These are phyloP conservation scores for Girardinichthys multiradiatus DNA, from an alignment of 2,113 vertebrate genomes.

Conservation along the genomic window DNA sequence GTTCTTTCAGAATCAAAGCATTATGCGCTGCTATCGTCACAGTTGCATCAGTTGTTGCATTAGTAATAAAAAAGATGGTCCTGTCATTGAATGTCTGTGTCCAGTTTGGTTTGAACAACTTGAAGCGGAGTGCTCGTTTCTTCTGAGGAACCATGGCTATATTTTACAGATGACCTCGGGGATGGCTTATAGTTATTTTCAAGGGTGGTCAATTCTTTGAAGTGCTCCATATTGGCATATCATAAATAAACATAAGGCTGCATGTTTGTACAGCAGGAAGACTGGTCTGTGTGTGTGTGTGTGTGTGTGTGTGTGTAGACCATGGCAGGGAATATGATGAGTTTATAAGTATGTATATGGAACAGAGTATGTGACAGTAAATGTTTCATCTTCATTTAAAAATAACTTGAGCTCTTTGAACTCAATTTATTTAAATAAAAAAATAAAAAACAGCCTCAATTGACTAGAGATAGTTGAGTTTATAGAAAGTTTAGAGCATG, in stretches of 20 bases:
- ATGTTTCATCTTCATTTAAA: constrained; percentile 43
- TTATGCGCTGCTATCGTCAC: constrained; percentile 9
- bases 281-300: not conserved
- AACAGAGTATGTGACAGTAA: constrained; percentile 13
- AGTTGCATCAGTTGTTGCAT: constrained; percentile 26
- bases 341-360: constrained; percentile 13
- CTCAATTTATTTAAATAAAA: constrained; percentile 48
- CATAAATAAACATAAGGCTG: constrained; percentile 67
- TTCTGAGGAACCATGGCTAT: constrained; percentile 16
- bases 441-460: constrained; percentile 24
- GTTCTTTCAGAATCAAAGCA: constrained; percentile 13
- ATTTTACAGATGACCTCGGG: constrained; percentile 31
- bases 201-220: constrained; percentile 64
- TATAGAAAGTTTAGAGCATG: constrained; percentile 9
- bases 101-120: constrained; percentile 8
- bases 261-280: constrained; percentile 41
- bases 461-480: constrained; percentile 38
- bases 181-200: constrained; percentile 10
- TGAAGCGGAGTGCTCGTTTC: not conserved
- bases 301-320: not conserved
- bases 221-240: constrained; percentile 60
- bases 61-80: constrained; percentile 8
- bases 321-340: constrained; percentile 12
- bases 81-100: not conserved
- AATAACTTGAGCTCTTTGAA: constrained; percentile 39